Percentiles rank a stretch among this genome's conserved stretches.
These are phyloP conservation scores for Caenorhabditis sp. DNA, from an alignment of 2,888 invertebrate species.

Conservation along the genomic window DNA sequence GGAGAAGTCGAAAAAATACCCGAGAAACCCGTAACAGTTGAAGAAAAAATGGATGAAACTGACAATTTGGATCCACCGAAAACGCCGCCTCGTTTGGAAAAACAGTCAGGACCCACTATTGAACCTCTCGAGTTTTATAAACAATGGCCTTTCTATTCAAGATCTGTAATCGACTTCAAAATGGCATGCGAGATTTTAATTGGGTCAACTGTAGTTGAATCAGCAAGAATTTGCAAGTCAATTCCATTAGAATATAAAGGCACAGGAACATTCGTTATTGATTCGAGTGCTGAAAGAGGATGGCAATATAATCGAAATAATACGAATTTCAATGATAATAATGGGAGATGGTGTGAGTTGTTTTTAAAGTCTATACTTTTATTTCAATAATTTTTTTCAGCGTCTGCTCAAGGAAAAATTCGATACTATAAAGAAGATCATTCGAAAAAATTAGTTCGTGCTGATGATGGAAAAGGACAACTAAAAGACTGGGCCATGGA, in stretches of 20 bases:
- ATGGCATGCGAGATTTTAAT: conserved; percentile 52
- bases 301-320: conserved; percentile 5
- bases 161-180: conserved; percentile 44
- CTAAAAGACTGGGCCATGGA: conserved; percentile 16
- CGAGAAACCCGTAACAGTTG: neutral
- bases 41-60: conserved; percentile 3
- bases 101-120: neutral
- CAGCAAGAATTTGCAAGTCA: conserved; percentile 39
- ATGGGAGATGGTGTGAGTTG: conserved; percentile 44
- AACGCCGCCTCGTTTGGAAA: conserved; percentile 3
- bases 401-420: conserved; percentile 40
- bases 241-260: conserved; percentile 38
- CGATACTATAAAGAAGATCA: conserved; percentile 34
- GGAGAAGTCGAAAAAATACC: neutral
- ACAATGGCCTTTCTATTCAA: conserved; percentile 47
- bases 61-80: neutral
- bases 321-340: conserved; percentile 24
- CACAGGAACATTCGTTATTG: conserved; percentile 49
- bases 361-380: neutral
- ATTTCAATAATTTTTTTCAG: conserved; percentile 10
- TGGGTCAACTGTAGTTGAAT: conserved; percentile 26
- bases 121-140: conserved; percentile 4
- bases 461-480: conserved; percentile 42
- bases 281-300: conserved; percentile 1
- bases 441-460: conserved; percentile 20